Conservation (phyloP, 2,797 vertebrate species). For the Aphelocoma californica region DNA sequence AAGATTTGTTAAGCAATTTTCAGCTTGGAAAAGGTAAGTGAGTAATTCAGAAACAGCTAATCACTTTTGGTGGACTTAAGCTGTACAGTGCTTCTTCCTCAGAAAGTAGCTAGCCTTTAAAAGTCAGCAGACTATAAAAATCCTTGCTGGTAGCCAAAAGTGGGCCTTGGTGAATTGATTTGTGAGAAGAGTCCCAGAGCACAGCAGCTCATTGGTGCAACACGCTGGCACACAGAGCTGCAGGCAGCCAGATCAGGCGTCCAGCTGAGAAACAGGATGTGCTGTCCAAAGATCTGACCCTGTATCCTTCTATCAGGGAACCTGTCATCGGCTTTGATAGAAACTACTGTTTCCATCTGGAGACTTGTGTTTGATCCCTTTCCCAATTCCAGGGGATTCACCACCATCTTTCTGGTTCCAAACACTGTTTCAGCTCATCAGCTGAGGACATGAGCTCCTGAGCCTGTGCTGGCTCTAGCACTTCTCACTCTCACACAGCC, state of each 20-base stretch:
- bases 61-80: neutral
- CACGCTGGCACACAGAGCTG: neutral
- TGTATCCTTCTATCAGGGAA: neutral
- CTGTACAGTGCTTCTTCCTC: neutral
- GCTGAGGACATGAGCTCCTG: neutral
- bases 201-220: neutral
- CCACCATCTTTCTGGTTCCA: neutral
- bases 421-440: neutral
- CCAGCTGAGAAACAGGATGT: neutral
- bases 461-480: neutral
- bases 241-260: neutral
- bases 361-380: neutral
- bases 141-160: neutral
- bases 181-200: neutral
- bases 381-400: neutral
- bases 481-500: neutral
- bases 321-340: neutral
- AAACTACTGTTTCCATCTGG: conserved; percentile 17
- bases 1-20: conserved; percentile 15
- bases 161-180: neutral
- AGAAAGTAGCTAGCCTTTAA: neutral
- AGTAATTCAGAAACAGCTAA: conserved; percentile 4
- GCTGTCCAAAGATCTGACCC: neutral
- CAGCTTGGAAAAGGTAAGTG: neutral
- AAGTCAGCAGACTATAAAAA: neutral